Conservation (phyloP, 2,113 vertebrate species). For the Brachyhypopomus gauderio region DNA sequence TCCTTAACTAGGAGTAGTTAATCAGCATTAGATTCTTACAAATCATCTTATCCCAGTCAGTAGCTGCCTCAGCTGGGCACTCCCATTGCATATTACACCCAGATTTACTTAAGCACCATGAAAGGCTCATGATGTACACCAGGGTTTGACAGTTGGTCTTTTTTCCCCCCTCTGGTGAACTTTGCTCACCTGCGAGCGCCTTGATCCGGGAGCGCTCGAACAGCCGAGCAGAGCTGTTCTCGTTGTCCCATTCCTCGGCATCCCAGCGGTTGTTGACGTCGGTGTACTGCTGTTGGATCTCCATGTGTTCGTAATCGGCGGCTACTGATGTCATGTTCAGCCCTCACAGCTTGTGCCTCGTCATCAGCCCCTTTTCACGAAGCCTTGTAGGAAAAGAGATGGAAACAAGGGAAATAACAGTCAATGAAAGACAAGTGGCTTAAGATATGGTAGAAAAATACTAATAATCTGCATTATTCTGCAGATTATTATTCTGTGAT, state of each 20-base stretch:
- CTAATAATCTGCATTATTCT: too few relatives aligned
- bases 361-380: conserved; percentile 76
- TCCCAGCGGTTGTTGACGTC: conserved; percentile 99
- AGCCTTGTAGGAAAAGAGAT: conserved; percentile 64
- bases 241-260: conserved; percentile 95
- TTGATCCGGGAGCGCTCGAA: conserved; percentile 97
- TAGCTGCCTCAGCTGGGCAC: not conserved
- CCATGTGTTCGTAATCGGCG: conserved; percentile 93
- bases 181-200: conserved; percentile 88
- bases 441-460: not conserved
- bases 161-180: not conserved
- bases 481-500: too few relatives aligned
- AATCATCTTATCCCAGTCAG: too few relatives aligned
- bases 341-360: conserved; percentile 69
- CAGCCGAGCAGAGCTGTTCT: conserved; percentile 94
- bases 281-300: conserved; percentile 89
- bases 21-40: too few relatives aligned
- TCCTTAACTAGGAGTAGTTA: too few relatives aligned
- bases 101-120: not conserved
- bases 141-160: not conserved
- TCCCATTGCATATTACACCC: not conserved
- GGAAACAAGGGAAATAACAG: not conserved
- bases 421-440: not conserved
- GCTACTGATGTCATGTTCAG: conserved; percentile 91
- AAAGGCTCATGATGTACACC: not conserved